Conservation (phyloP, 2,113 vertebrate species). For the Suncus etruscus region DNA sequence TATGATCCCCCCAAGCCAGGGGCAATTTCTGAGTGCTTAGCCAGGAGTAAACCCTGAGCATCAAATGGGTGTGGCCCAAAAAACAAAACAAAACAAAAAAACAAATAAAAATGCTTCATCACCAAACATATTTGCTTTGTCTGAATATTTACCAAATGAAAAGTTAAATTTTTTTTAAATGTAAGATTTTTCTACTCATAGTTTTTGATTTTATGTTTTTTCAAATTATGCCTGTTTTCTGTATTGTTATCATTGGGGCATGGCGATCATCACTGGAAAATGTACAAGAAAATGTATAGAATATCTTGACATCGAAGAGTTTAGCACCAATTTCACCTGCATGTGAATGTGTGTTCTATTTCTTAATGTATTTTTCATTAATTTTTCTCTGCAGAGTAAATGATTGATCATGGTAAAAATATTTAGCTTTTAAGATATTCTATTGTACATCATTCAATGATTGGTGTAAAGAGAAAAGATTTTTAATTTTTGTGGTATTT, state of each 20-base stretch:
- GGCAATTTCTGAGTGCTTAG: too few relatives aligned
- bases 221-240: not conserved
- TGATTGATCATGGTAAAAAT: not conserved
- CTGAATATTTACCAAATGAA: too few relatives aligned
- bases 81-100: too few relatives aligned
- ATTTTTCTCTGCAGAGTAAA: not conserved
- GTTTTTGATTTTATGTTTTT: not conserved
- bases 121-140: not conserved
- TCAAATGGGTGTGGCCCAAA: too few relatives aligned
- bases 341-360: not conserved
- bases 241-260: not conserved
- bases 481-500: not conserved
- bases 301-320: not conserved
- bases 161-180: too few relatives aligned
- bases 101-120: too few relatives aligned
- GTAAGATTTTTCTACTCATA: too few relatives aligned
- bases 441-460: not conserved
- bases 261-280: not conserved
- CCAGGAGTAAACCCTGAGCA: too few relatives aligned
- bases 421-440: not conserved
- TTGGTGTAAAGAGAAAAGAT: not conserved
- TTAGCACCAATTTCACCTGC: too few relatives aligned
- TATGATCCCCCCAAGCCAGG: too few relatives aligned
- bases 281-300: conserved; percentile 3
- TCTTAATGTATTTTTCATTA: not conserved